Base-by-base conservation (phyloP, 1,140 invertebrate species). In the Venustaconcha ellipsiformis region DNA sequence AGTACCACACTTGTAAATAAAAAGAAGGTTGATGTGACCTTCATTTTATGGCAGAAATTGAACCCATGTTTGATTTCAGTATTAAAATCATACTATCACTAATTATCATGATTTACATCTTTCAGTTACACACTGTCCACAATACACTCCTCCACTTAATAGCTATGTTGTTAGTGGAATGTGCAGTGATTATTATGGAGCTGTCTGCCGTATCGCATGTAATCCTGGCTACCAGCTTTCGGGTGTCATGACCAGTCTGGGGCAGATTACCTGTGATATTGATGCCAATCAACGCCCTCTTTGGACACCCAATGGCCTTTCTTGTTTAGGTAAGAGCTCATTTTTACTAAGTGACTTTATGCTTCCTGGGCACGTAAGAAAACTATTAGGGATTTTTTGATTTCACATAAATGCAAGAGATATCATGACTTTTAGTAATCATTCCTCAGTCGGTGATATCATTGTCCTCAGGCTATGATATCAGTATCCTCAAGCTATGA, bases 91-190 rank as follows among this genome's bases (percentile, higher is more conserved):
- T 30, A 48, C 26, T 26, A 26, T 26, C 26, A 30, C 26, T 63
- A 3, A 26, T 4, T 26, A 57, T 26, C 30, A 30, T 67, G 17
- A 23, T 73, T 60, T 60, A 14, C 30, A 55, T 74, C 18, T 79
- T 80, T 3, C 79, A 85, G 84, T 84, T 2, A n/a, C 79, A 48
- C 70, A 70, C 57, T 85, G 84, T 69, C 76, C 78, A 5, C 55
- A 57, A 2, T 56, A 80, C 2, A 48, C 60, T 2, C 57, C 76
- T 6, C 84, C 84, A 48, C 14, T n/a, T 17, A 78, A 85, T 75
- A 82, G 78, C 18, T 65, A 76, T 30, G 71, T 85, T 17, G 8
- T 80, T 56, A 67, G 80, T 30, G 71, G 78, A 17, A 18, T 68
- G 15, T 85, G 84, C 78, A 64, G 66, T 14, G 74, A 37, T 11